Base-by-base conservation (phyloP, 2,113 vertebrate species). In the Menura novaehollandiae region DNA sequence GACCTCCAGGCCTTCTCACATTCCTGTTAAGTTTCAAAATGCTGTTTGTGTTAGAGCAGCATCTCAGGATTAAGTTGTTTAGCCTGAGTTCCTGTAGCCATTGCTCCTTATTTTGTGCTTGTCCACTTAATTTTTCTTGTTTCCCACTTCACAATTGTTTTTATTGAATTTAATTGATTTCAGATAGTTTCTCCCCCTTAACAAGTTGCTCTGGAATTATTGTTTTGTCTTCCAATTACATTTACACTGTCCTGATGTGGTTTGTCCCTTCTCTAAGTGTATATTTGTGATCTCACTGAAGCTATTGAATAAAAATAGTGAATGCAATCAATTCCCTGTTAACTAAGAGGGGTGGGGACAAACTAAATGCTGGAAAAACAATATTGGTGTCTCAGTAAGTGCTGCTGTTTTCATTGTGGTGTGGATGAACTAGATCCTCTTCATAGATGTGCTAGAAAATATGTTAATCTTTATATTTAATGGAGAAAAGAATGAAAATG, bases 111-210 rank as follows among this genome's bases (percentile, higher is more conserved):
- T 78, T 92, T 89, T 53, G 23, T 71, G 60, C 87, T 78, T 82
- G 41, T 72, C 62, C 26, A 19, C 46, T 89, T 87, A 47, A 85
- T 89, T 89, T 88, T 92, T 92, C 44, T 67, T 56, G 20, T 71
- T 78, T 66, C 32, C 51, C 58, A 10, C 41, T 85, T 85, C 26
- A 10, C 69, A 56, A 6, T 92, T 94, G 82, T 59, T 85, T 85
- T 62, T 87, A 89, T 89, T 93, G 84, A 92, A 39, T 78, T 52
- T 78, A 74, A 91, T 94, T 92, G 94, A 94, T 95, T 95, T 95
- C 77, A 49, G 76, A 82, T 92, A 37, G 58, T 62, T 84, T 89
- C 18, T 76, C 44, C 35, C 47, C 15, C 64, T 82, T 88, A 73
- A 52, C 74, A 53, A 91, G 66, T 82, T 87, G n/a, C 83, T 91